Percentiles rank a stretch among this genome's conserved stretches.
Evolutionary conservation across 2,113 vertebrate genomes (phyloP).

Genomic region (Gymnarchus niloticus): DNA sequence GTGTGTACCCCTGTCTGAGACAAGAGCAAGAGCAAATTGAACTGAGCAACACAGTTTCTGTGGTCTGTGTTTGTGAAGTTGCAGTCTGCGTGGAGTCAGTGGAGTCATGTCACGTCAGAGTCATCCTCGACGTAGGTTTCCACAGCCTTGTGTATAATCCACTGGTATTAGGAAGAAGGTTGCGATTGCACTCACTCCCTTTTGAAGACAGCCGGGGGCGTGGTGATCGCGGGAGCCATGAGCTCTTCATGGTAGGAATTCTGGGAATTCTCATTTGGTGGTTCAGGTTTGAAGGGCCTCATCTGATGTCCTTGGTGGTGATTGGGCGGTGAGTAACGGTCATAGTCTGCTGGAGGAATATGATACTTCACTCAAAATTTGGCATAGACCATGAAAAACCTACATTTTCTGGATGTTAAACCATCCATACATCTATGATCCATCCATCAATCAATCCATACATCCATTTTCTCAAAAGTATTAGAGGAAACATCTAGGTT

Average conservation of each 20-base stretch:
- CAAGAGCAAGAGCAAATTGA: neutral
- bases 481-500: neutral
- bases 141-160: too few relatives aligned
- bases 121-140: too few relatives aligned
- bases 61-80: neutral
- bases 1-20: neutral
- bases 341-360: neutral
- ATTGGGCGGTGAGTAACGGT: neutral
- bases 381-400: neutral
- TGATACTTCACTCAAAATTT: neutral
- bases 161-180: neutral
- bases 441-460: too few relatives aligned
- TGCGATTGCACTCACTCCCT: slow-evolving; percentile 68
- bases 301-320: slow-evolving; percentile 33
- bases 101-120: neutral
- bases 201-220: slow-evolving; percentile 36
- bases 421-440: too few relatives aligned
- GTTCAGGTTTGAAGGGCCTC: slow-evolving; percentile 79
- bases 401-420: neutral
- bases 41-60: neutral
- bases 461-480: neutral
- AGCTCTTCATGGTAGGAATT: slow-evolving; percentile 70
- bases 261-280: slow-evolving; percentile 56
- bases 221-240: slow-evolving; percentile 71
- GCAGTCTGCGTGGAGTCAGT: neutral